Conservation (phyloP, 2,797 vertebrate species). For the Enteromius mattozi region DNA sequence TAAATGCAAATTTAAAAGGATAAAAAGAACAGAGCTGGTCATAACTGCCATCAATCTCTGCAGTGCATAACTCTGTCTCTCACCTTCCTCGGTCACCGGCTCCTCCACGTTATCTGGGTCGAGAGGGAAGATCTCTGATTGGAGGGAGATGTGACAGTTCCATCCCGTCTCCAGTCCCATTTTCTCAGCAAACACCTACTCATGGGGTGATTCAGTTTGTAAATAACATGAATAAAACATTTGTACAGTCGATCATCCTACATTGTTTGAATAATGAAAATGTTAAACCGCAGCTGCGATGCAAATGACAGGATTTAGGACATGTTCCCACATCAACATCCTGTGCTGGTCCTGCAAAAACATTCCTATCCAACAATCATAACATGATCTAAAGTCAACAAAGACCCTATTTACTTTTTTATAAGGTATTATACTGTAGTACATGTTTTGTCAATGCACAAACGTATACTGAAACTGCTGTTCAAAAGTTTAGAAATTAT, state of each 20-base stretch:
- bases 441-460: background rate
- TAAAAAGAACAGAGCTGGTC: background rate
- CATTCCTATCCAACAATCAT: conserved; percentile 10
- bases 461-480: background rate
- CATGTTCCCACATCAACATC: background rate
- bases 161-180: conserved; percentile 58
- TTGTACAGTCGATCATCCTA: background rate
- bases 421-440: no score
- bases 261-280: background rate
- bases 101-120: conserved; percentile 41
- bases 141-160: conserved; percentile 64
- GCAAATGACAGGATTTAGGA: background rate
- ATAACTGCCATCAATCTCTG: background rate
- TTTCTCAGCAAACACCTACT: conserved; percentile 63
- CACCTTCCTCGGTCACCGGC: conserved; percentile 31
- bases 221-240: conserved; percentile 13
- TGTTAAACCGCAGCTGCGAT: background rate
- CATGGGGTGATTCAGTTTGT: background rate
- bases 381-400: background rate
- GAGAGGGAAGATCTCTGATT: conserved; percentile 56
- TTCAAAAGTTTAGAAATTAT: background rate
- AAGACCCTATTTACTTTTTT: background rate
- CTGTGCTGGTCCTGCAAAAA: background rate
- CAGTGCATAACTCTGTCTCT: background rate
- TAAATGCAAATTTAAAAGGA: background rate